These are phyloP conservation scores for Cerastoderma edule DNA, from an alignment of 2,888 invertebrate species.

Conservation along the genomic window DNA sequence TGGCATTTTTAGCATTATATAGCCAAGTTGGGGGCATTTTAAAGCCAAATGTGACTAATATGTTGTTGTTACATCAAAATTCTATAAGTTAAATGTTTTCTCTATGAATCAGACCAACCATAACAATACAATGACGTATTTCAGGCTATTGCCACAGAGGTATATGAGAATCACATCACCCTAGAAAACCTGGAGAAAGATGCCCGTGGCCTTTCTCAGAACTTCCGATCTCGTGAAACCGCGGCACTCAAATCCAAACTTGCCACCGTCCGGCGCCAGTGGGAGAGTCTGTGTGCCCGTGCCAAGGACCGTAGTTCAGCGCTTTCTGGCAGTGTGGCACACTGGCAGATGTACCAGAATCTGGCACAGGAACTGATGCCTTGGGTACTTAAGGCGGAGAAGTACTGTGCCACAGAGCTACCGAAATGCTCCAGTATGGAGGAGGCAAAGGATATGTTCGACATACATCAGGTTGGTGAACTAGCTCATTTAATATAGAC, in stretches of 20 bases:
- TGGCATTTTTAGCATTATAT: too few relatives aligned
- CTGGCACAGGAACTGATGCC: constrained; percentile 91
- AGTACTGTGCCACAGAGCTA: constrained; percentile 89
- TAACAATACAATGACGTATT: constrained; percentile 15
- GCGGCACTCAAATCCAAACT: constrained; percentile 91
- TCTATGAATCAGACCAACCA: too few relatives aligned
- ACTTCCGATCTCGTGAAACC: constrained; percentile 86
- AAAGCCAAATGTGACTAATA: too few relatives aligned
- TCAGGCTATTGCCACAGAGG: constrained; percentile 89
- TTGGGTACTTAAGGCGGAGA: constrained; percentile 94
- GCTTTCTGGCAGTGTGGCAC: constrained; percentile 91
- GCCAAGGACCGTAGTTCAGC: constrained; percentile 90
- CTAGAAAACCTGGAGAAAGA: constrained; percentile 91
- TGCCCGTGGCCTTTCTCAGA: constrained; percentile 89
- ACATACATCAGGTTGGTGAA: constrained; percentile 87
- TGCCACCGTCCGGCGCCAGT: constrained; percentile 89
- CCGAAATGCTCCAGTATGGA: constrained; percentile 91
- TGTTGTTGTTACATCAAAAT: too few relatives aligned
- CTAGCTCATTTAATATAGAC: too few relatives aligned
- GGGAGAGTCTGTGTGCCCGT: constrained; percentile 90
- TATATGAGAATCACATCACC: constrained; percentile 90
- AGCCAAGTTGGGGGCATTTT: too few relatives aligned
- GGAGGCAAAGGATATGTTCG: constrained; percentile 87
- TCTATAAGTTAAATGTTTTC: too few relatives aligned
- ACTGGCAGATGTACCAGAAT: constrained; percentile 94